These are phyloP conservation scores for Sebastes wilsoni DNA, from an alignment of 2,797 vertebrate genomes.

Conservation along the genomic window DNA sequence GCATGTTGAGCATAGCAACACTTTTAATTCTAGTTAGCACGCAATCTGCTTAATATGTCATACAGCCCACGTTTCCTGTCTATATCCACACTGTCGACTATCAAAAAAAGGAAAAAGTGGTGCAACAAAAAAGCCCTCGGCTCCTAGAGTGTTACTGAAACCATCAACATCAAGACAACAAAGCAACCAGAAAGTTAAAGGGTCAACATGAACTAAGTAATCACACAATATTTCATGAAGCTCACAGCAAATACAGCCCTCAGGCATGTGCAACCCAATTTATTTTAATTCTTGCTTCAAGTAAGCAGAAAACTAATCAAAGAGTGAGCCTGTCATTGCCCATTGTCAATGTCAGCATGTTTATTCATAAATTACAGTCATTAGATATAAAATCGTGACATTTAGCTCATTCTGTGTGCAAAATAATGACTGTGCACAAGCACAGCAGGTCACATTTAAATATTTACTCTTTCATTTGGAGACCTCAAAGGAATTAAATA, in stretches of 20 bases:
- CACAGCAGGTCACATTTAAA: not conserved
- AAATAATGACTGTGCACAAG: not conserved
- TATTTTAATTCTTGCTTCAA: slow-evolving; percentile 42
- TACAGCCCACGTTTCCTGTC: not conserved
- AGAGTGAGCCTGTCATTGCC: slow-evolving; percentile 48
- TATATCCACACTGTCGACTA: not conserved
- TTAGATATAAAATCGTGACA: not conserved
- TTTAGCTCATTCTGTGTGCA: not conserved
- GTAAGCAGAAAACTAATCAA: slow-evolving; percentile 45
- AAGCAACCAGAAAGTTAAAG: slow-evolving; percentile 15
- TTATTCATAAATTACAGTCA: slow-evolving; percentile 34
- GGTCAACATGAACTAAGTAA: not conserved
- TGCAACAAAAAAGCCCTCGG: not conserved
- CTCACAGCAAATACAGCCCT: slow-evolving; percentile 21
- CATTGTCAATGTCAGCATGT: slow-evolving; percentile 47
- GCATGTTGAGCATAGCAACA: not conserved
- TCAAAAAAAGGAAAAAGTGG: not conserved
- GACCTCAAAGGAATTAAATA: not conserved
- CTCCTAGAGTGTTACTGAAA: not conserved
- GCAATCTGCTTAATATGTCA: not conserved
- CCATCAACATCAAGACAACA: not conserved
- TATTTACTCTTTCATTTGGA: not conserved
- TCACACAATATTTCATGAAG: not conserved
- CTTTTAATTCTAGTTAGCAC: not conserved
- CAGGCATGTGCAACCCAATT: slow-evolving; percentile 19